Evolutionary conservation across 2,797 vertebrate species (phyloP), one percentile per base, ranked within the genome.

Genomic region (Jordanella pulchra): DNA sequence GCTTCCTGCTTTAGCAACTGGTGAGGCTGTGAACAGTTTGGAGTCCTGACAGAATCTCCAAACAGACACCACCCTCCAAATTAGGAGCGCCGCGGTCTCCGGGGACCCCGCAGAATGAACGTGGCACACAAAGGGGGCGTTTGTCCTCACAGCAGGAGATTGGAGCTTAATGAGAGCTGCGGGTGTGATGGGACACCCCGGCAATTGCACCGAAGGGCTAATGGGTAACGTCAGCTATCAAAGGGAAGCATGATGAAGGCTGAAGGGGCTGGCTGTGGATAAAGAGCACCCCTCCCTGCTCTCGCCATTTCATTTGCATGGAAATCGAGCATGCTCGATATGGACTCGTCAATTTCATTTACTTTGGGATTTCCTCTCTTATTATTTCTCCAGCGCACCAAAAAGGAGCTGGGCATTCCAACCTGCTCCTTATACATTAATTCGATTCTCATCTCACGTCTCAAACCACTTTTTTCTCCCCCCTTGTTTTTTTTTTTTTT

Each of bases 271-370:
- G 69, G 68, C 1, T 50, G 74, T 69, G 80, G 84, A 92, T 91
- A 90, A 92, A 89, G 84, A 82, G 54, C 2, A 69, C 73, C 77
- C 83, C 87, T 67, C 15, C 86, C 73, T 84, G 72, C 84, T 83
- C 42, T 78, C 64, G 0, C 48, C 83, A 76, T 78, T 85, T 89
- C 90, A 94, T 94, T 94, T 93, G 91, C 91, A 94, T 94, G 93
- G 92, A 93, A 93, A 95, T 94, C 85, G 89, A 90, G 88, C 87
- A 61, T 88, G 91, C 85, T 90, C 69, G 89, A 94, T 92, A 93
- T 91, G 92, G 93, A 93, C 90, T 91, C 77, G 88, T 93, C 93
- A 92, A 80, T 93, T 93, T 93, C 84, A 94, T 95, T 94, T 91
- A 93, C 92, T 93, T 94, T 92, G 73, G 82, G 81, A 88, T 90